Evolutionary conservation across 2,113 vertebrate species (phyloP), one percentile per base, ranked within the genome.

Genomic region (Craseonycteris thonglongyai): DNA sequence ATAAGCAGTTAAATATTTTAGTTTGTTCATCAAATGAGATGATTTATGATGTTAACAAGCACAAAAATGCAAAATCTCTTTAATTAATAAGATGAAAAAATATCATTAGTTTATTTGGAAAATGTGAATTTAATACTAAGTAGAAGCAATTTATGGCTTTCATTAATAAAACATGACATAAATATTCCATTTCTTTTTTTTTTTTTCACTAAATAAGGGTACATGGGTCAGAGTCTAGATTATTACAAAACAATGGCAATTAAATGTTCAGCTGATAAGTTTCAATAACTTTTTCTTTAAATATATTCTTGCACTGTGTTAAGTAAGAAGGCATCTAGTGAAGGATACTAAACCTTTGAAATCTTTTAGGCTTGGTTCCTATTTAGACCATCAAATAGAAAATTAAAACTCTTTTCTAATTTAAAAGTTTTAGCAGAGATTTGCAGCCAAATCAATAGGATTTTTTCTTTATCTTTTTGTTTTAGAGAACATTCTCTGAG

Each of bases 381-480:
- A 79, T 26, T 79, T 30, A n/a, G 24, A 69, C 28, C 30, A 79
- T 35, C 33, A 9, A 79, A 35, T 30, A 49, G 19, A 72, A 65
- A 47, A 63, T 35, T 14, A 35, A 68, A 79, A 71, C 1, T 3
- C 11, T 79, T 83, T 7, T 15, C 35, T 58, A 74, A 42, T 14
- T 66, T 33, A 11, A 7, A 47, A 26, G 13, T 40, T 94, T 86
- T 42, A 30, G 15, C n/a, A 66, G 30, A 78, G 4, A 66, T 72
- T 59, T 82, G 2, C 0, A n/a, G 12, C 0, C 24, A 54, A 5
- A 80, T 45, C 2, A 14, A 35, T 45, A 11, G 3, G 1, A 49
- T 12, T 45, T 42, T 49, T 42, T 49, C 28, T 11, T 63, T 4
- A 74, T 51, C 7, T 74, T 86, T 82, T 33, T 86, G 6, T 33